Conservation (phyloP, 2,113 vertebrate genomes). For the Salvator merianae region DNA sequence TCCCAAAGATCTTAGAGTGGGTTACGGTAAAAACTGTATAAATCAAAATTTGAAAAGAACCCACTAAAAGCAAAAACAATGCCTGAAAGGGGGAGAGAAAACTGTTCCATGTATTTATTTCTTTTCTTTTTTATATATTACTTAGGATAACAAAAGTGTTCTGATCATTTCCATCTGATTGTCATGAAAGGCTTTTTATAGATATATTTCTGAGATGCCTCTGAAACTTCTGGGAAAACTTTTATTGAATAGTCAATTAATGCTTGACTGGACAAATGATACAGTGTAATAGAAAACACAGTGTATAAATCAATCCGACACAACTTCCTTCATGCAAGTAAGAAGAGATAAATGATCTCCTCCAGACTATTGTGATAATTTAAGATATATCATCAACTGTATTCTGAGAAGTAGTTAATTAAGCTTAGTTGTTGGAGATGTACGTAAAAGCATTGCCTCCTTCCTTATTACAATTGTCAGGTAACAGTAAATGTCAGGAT, state of each 20-base stretch:
- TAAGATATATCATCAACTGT: not conserved
- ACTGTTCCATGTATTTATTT: not conserved
- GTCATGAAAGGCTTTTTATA: not conserved
- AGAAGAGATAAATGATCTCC: not conserved
- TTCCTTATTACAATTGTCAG: not conserved
- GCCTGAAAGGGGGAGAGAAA: not conserved
- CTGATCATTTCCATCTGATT: not conserved
- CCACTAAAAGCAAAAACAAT: too few species aligned
- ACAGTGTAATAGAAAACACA: not conserved
- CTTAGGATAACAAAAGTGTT: not conserved
- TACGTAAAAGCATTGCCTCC: not conserved
- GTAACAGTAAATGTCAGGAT: not conserved
- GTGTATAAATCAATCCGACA: conserved; percentile 2
- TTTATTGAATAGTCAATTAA: not conserved
- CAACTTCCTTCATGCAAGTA: not conserved
- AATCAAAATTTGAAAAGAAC: too few species aligned
- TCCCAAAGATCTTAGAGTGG: too few species aligned
- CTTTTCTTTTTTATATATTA: not conserved
- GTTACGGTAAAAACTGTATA: too few species aligned
- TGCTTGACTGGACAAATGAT: conserved; percentile 2
- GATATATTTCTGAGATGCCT: not conserved
- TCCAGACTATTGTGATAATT: conserved; percentile 1
- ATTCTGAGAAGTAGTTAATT: conserved; percentile 17
- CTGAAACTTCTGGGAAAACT: not conserved
- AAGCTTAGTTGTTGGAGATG: not conserved